These are phyloP conservation scores for Lepus europaeus DNA, from an alignment of 2,113 vertebrate species.

Conservation along the genomic window DNA sequence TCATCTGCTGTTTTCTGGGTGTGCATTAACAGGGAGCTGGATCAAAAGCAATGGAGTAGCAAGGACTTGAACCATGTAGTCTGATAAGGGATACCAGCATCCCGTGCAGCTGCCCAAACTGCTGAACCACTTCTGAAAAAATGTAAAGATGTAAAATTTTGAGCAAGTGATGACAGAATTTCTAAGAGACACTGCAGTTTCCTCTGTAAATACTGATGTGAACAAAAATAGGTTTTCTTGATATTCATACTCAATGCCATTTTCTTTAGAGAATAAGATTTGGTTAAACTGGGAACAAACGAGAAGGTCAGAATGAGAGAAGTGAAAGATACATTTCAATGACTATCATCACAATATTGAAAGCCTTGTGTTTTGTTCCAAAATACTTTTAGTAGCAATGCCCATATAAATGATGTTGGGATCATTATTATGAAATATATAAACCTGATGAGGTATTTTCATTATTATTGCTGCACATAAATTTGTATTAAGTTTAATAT, in stretches of 20 bases:
- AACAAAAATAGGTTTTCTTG: neutral
- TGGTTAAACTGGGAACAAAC: neutral
- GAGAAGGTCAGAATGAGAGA: neutral
- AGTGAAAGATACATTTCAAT: neutral
- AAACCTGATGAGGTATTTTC: neutral
- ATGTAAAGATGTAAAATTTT: neutral
- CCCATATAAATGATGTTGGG: neutral
- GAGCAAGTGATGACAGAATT: constrained; percentile 25
- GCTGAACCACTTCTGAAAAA: neutral
- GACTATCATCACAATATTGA: neutral
- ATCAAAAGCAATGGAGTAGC: no score
- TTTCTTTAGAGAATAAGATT: constrained; percentile 40
- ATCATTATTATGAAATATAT: neutral
- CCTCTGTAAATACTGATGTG: neutral
- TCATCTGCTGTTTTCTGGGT: no score
- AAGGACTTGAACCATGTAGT: no score
- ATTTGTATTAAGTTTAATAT: neutral
- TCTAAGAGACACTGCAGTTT: neutral
- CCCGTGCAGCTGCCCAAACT: no score
- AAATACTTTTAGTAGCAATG: neutral
- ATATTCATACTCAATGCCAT: neutral
- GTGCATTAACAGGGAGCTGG: no score
- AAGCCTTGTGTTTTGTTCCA: neutral
- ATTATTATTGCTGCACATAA: neutral
- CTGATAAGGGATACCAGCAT: no score